Base-by-base conservation (phyloP, 2,113 vertebrate species). In the Spea multiplicata region DNA sequence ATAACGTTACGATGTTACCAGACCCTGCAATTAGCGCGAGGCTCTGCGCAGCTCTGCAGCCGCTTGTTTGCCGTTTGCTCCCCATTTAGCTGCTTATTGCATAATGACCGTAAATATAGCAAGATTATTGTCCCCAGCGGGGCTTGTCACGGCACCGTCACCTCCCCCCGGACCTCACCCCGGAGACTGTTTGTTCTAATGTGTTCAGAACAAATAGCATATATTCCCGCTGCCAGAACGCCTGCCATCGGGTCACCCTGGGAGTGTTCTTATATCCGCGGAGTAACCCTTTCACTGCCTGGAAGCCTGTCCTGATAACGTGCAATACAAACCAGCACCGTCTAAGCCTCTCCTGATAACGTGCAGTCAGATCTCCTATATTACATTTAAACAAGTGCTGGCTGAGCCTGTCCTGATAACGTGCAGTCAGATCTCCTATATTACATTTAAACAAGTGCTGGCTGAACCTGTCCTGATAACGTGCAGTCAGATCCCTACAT, bases 91-190 rank as follows among this genome's bases (percentile, higher is more conserved):
- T 80, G 78, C 71, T 65, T 80, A 64, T 74, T 74, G 64, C 71
- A 71, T 80, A 80, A 80, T 80, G 78, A 80, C 64, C 44, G 78
- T 80, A 80, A 80, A 80, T 80, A 80, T 80, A 80, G 53, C 16
- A 6, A 30, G 62, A 80, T 80, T 67, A 74, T 74, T 44, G 66
- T 66, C 78, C 78, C 45, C 52, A 44, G 45, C 45, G 71, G 78
- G 71, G 52, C 9, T 64, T 44, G 77, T 8, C 61, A 59, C 50
- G 50, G 64, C 64, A 49, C 44, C 53, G 30, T 66, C 52, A 67
- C 78, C 78, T 80, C 78, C 78, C 78, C 44, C 52, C 49, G 14
- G 77, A 49, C 71, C 71, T 74, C 78, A 57, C 78, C 78, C 71
- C 44, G 74, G 78, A 61, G 78, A 66, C 78, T 80, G 52, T 80